Percentiles rank a stretch among this genome's conserved stretches.
These are phyloP conservation scores for Odontocerum albicorne DNA, from an alignment of 2,888 invertebrate species.

Conservation along the genomic window DNA sequence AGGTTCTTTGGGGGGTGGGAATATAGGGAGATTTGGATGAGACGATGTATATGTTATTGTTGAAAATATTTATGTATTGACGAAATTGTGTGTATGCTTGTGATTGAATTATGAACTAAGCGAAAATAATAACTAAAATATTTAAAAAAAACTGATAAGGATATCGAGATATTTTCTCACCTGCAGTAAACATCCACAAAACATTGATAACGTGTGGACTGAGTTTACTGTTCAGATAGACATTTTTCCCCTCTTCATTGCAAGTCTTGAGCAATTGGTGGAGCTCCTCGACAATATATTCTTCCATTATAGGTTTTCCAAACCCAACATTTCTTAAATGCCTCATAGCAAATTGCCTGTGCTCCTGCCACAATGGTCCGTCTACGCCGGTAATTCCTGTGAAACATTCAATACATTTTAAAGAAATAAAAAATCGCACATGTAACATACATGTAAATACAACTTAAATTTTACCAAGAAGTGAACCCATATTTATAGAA, in stretches of 20 bases:
- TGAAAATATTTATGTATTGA: conserved; percentile 5
- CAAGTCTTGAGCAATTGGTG: conserved; percentile 45
- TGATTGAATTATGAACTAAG: too few species aligned
- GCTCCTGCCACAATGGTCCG: conserved; percentile 59
- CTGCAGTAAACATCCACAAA: conserved; percentile 63
- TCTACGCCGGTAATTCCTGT: conserved; percentile 60
- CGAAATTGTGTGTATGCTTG: too few species aligned
- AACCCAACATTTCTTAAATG: conserved; percentile 59
- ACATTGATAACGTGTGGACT: conserved; percentile 65
- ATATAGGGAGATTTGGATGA: too few species aligned
- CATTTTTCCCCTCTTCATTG: conserved; percentile 26
- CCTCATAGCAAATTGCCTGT: conserved; percentile 57
- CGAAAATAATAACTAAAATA: neutral
- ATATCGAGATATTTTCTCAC: conserved; percentile 41
- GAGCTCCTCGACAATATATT: conserved; percentile 59
- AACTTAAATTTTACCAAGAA: too few species aligned
- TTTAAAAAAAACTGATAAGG: neutral
- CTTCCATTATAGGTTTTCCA: conserved; percentile 57
- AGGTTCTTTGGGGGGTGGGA: too few species aligned
- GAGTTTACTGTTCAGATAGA: conserved; percentile 41
- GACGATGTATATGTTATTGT: too few species aligned
- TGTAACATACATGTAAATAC: too few species aligned
- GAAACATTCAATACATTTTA: neutral
- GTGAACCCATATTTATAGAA: too few species aligned
- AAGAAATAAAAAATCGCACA: too few species aligned